phyloP scores from a whole-genome alignment of 1,140 invertebrate species.

The Stenopsyche tienmushanensis region DNA sequence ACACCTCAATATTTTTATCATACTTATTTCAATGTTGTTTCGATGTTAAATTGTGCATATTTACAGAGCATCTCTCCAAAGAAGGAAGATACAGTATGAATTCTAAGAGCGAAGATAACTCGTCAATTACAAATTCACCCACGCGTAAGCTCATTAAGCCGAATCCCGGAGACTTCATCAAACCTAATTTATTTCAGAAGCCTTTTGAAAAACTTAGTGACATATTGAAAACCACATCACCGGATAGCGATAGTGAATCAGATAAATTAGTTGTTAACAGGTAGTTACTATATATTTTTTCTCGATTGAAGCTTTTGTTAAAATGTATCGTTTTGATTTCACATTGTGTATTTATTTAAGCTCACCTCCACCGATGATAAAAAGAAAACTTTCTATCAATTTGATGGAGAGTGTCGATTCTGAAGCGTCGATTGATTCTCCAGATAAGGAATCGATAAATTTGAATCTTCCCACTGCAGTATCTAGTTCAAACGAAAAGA shows the following conservation, averaged over 20 bases:
- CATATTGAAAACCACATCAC: constrained; percentile 46
- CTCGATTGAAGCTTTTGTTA: constrained; percentile 12
- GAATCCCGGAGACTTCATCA: constrained; percentile 58
- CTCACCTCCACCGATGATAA: constrained; percentile 51
- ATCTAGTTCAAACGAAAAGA: background rate
- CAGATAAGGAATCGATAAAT: constrained; percentile 52
- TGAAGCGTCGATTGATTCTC: constrained; percentile 54
- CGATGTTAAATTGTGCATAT: background rate
- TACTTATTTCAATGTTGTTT: no score
- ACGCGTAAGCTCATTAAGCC: constrained; percentile 53
- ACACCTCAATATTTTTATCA: no score
- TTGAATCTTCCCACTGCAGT: constrained; percentile 30
- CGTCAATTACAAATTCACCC: constrained; percentile 31
- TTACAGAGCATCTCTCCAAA: constrained; percentile 11
- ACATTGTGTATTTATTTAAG: constrained; percentile 43
- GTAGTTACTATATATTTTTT: constrained; percentile 2
- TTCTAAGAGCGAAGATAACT: constrained; percentile 9
- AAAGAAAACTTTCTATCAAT: constrained; percentile 56
- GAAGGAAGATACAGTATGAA: background rate
- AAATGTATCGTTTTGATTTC: background rate
- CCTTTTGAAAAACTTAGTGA: constrained; percentile 55
- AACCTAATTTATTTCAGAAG: constrained; percentile 56
- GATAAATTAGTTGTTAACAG: constrained; percentile 16
- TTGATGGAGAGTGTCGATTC: constrained; percentile 56
- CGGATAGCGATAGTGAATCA: constrained; percentile 47